Conservation (phyloP, 2,888 invertebrate species). For the Apodemia duryi region DNA sequence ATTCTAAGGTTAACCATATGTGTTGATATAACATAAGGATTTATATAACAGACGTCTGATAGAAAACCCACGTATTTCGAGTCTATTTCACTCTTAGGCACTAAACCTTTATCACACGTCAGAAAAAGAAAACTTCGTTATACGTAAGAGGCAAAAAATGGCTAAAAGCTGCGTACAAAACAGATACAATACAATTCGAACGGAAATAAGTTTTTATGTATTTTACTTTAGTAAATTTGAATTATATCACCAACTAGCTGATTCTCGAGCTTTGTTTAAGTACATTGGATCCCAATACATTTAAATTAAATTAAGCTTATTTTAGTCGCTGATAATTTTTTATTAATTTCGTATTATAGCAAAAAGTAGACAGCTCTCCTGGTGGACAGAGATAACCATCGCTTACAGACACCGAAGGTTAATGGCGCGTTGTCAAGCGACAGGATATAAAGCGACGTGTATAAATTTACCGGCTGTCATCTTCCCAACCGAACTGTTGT, state of each 20-base stretch:
- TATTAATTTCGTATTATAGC: too few species aligned
- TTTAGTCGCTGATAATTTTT: too few species aligned
- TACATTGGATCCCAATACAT: too few species aligned
- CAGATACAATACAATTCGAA: not conserved
- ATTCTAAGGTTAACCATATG: not conserved
- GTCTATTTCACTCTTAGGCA: not conserved
- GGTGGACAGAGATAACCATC: too few species aligned
- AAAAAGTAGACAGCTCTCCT: too few species aligned
- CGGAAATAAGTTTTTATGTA: not conserved
- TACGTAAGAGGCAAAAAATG: not conserved
- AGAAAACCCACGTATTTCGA: not conserved
- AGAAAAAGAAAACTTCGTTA: not conserved
- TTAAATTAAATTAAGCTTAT: too few species aligned
- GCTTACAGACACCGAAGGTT: too few species aligned
- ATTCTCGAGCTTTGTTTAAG: too few species aligned
- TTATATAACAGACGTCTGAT: not conserved
- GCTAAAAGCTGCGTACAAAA: not conserved
- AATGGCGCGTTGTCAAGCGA: too few species aligned
- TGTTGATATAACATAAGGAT: not conserved
- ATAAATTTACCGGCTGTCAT: too few species aligned
- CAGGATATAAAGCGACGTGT: too few species aligned
- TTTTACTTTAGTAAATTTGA: not conserved
- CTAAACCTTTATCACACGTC: constrained; percentile 7
- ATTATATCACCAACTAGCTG: not conserved
- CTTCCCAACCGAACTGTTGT: too few species aligned